These are phyloP conservation scores for Caretta caretta DNA, from an alignment of 2,113 vertebrate genomes.

Conservation along the genomic window DNA sequence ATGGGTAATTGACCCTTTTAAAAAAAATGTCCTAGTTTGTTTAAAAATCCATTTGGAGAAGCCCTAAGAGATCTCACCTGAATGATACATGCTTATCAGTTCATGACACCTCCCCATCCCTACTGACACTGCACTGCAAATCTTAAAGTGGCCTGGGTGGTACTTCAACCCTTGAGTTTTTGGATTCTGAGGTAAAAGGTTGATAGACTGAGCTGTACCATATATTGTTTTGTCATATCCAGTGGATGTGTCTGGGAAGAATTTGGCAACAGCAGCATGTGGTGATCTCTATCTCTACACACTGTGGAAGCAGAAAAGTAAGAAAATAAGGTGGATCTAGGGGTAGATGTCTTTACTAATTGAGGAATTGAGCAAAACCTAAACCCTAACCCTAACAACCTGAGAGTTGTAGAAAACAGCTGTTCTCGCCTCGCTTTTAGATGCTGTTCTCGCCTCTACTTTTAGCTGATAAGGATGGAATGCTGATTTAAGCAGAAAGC, in stretches of 20 bases:
- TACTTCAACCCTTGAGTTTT: neutral
- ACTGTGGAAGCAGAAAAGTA: too few relatives aligned
- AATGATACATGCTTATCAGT: neutral
- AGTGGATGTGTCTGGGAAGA: neutral
- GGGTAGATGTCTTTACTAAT: too few relatives aligned
- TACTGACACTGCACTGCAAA: neutral
- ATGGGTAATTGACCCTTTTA: neutral
- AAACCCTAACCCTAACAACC: too few relatives aligned
- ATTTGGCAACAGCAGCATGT: neutral
- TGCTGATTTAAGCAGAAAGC: too few relatives aligned
- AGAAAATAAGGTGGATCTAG: too few relatives aligned
- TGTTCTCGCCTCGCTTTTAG: too few relatives aligned
- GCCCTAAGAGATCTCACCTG: fast-evolving
- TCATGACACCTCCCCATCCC: neutral
- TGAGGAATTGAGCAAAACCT: too few relatives aligned
- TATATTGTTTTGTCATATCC: neutral
- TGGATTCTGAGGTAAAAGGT: neutral
- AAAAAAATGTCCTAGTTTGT: neutral
- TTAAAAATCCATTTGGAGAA: neutral
- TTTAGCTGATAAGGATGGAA: too few relatives aligned
- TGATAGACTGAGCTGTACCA: neutral
- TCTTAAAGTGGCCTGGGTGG: neutral
- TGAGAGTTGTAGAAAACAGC: too few relatives aligned
- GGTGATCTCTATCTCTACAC: neutral
- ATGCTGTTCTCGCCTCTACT: too few relatives aligned